A percentile compares a stretch with the other conserved stretches of the same genome.
Evolutionary conservation across 1,140 invertebrate genomes (phyloP).

Genomic region (Phocides pigmalion): DNA sequence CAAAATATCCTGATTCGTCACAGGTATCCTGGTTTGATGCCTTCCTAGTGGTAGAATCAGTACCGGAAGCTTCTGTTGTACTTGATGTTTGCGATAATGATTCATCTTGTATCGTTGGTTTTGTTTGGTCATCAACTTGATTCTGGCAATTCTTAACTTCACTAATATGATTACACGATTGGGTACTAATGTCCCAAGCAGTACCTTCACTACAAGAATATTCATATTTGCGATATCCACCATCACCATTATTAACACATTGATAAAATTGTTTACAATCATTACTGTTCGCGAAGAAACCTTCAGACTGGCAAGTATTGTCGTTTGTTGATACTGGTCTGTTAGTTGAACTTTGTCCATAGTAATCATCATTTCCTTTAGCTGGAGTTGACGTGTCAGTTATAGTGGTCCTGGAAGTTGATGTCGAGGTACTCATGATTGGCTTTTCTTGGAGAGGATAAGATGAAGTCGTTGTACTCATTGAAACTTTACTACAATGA

Average conservation of each 20-base stretch:
- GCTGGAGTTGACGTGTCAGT: constrained; percentile 1
- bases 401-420: constrained; percentile 6
- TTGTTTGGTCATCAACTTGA: constrained; percentile 32
- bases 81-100: constrained; percentile 21
- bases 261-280: constrained; percentile 88
- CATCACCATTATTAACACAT: constrained; percentile 87
- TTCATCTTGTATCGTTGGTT: constrained; percentile 44
- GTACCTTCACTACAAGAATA: constrained; percentile 85
- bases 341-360: neutral
- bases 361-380: neutral
- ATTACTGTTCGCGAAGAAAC: constrained; percentile 86
- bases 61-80: constrained; percentile 8
- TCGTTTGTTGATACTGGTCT: neutral
- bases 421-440: constrained; percentile 11
- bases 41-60: constrained; percentile 3
- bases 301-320: constrained; percentile 71
- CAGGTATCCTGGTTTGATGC: constrained; percentile 49
- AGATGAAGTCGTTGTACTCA: constrained; percentile 39
- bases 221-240: constrained; percentile 82
- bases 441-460: constrained; percentile 23
- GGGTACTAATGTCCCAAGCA: constrained; percentile 82
- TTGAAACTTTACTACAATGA: constrained; percentile 48
- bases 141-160: constrained; percentile 54
- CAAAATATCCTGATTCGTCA: constrained; percentile 86
- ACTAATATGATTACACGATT: constrained; percentile 76